These are phyloP conservation scores for Melanocharis versteri DNA, from an alignment of 2,113 vertebrate genomes.

Conservation along the genomic window DNA sequence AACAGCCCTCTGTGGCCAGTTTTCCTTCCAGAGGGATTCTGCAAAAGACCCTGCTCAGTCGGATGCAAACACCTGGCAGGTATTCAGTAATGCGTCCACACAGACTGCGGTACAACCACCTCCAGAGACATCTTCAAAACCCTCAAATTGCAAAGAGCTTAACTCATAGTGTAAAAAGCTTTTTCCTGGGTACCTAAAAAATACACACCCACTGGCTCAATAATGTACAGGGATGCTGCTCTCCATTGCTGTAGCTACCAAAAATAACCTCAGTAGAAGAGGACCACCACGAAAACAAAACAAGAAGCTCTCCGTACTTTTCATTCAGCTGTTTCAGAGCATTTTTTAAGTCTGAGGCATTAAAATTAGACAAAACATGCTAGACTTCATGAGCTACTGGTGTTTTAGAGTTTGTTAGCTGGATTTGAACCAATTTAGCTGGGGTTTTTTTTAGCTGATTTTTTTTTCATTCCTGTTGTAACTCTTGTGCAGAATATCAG, in stretches of 20 bases:
- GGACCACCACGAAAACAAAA: background rate
- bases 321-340: background rate
- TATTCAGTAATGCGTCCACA: background rate
- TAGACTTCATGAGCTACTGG: background rate
- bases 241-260: background rate
- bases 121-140: background rate
- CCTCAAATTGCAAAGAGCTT: background rate
- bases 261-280: background rate
- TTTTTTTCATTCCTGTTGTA: background rate
- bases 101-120: background rate
- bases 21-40: background rate
- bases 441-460: rapidly evolving
- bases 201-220: rapidly evolving
- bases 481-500: background rate
- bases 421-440: background rate
- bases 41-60: background rate
- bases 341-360: background rate
- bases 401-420: background rate
- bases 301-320: background rate
- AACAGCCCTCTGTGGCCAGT: background rate
- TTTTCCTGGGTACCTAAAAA: background rate
- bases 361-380: background rate
- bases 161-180: background rate
- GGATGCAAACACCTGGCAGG: background rate
- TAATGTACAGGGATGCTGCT: background rate